Evolutionary conservation across 1,140 invertebrate genomes (phyloP).

Genomic region (Panagrolaimus sp.): DNA sequence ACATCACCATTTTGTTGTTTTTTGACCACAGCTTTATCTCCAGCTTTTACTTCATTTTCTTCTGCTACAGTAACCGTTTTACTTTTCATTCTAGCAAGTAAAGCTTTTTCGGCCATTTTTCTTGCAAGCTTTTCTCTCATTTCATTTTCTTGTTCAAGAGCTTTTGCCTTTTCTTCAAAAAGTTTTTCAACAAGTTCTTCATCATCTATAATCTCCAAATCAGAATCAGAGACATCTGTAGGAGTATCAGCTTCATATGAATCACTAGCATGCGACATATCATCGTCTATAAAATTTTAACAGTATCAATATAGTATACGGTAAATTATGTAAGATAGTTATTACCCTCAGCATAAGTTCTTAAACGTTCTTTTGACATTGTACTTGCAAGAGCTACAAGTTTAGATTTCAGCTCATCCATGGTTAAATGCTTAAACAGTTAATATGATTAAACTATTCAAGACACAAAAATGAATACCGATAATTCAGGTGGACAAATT

Average conservation of each 20-base stretch:
- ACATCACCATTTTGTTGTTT: not conserved
- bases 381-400: not conserved
- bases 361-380: not conserved
- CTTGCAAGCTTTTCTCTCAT: not conserved
- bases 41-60: too few relatives aligned
- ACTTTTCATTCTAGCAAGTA: not conserved
- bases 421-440: not conserved
- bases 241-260: not conserved
- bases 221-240: not conserved
- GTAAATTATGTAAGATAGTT: not conserved
- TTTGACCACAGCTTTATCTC: too few relatives aligned
- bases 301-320: not conserved
- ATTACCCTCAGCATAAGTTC: conserved; percentile 4
- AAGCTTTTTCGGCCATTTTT: not conserved
- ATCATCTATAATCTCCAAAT: not conserved
- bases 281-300: not conserved
- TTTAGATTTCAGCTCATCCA: conserved; percentile 1
- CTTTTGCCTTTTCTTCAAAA: not conserved
- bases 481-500: conserved; percentile 5
- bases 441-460: too few relatives aligned
- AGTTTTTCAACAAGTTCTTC: not conserved
- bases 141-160: not conserved
- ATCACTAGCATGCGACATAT: not conserved
- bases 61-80: too few relatives aligned
- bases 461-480: too few relatives aligned